Evolutionary conservation across 2,797 vertebrate genomes (phyloP), one percentile per base, ranked within the genome.

Genomic region (Mus spretus): DNA sequence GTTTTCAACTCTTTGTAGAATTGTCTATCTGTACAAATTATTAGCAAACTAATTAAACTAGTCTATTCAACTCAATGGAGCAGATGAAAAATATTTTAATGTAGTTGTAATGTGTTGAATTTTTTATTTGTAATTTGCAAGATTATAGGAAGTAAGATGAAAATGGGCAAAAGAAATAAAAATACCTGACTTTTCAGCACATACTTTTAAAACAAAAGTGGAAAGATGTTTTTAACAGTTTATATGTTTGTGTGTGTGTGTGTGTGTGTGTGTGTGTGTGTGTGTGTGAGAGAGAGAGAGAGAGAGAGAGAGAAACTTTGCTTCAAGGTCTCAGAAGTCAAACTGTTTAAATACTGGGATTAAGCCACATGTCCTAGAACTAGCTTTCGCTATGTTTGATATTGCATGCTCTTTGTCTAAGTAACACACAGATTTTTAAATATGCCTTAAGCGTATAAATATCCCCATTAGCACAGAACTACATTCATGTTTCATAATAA

Each of bases 1-100:
- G 63, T 67, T 50, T 95, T 91, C 80, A 59, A 91, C 81, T 89
- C 67, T 93, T 96, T 95, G 37, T 31, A 91, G 87, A 92, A 91
- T 74, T 81, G 37, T 67, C 5, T 89, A 22, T 70, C 28, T 67
- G 0, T 78, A 74, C 37, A 89, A 80, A 75, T 61, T 89, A 90
- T 87, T 95, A 89, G 55, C 63, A 95, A 95, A 65, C 37, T 89
- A 94, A 90, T 95, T 81, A 96, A 91, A 81, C 3, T n/a, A 57
- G 31, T 87, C 57, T 79, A 50, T 88, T 92, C 13, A 78, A 15
- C 24, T 93, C 83, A 89, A 20, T 80, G 92, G 95, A 91, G 13
- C 67, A 95, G 84, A 82, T 83, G 20, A 92, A 47, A 53, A 81
- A 93, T 70, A 34, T 67, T 91, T 86, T 84, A 57, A 77, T 65